Conservation (phyloP, 2,113 vertebrate species). For the Antidorcas marsupialis region DNA sequence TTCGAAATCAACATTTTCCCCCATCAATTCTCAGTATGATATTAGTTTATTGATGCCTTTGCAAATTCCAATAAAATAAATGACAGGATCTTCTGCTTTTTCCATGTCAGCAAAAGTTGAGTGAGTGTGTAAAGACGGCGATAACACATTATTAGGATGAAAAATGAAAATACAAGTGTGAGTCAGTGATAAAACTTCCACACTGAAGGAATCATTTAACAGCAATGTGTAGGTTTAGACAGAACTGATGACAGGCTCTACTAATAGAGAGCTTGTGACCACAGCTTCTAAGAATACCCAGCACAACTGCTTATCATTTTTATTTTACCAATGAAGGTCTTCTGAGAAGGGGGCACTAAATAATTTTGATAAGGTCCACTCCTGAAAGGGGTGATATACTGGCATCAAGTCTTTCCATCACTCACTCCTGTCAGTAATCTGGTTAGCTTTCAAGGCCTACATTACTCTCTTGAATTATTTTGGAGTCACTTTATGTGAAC, state of each 20-base stretch:
- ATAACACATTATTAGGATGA: background rate
- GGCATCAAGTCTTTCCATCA: background rate
- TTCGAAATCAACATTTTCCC: slow-evolving; percentile 31
- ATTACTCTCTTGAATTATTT: background rate
- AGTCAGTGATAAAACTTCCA: background rate
- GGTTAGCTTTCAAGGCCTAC: background rate
- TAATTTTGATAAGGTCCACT: background rate
- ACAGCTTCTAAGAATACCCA: background rate
- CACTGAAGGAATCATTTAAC: background rate
- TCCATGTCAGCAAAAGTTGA: background rate
- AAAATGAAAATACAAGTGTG: background rate
- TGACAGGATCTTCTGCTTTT: background rate
- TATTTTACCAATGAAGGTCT: background rate
- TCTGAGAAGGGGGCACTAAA: background rate
- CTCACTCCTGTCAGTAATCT: background rate
- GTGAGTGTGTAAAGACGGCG: background rate
- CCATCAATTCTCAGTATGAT: background rate
- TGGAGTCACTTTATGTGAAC: background rate
- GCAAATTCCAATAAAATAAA: slow-evolving; percentile 29
- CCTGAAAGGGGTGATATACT: background rate
- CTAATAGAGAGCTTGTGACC: background rate
- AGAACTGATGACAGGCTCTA: background rate
- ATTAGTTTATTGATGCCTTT: slow-evolving; percentile 25
- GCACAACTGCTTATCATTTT: background rate
- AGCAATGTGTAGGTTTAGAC: background rate